Evolutionary conservation across 30 jellyfish, hydroid and myxozoan species (phyloP).

Genomic region (Chrysaora quinquecirrha): DNA sequence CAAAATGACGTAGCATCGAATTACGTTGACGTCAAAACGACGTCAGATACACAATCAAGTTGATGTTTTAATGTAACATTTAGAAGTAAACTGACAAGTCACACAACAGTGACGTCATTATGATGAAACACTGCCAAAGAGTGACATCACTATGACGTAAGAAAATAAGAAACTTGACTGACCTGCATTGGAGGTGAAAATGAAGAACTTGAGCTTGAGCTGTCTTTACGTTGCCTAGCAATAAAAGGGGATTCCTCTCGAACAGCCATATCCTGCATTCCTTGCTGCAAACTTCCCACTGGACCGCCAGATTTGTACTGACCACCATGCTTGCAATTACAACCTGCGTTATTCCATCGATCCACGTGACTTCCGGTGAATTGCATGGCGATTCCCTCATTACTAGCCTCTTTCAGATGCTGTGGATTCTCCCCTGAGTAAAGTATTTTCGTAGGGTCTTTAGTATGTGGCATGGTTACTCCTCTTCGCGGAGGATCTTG

Average conservation of each 20-base stretch:
- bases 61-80: no score
- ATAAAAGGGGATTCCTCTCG: constrained; percentile 46
- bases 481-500: constrained; percentile 86
- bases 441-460: constrained; percentile 57
- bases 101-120: no score
- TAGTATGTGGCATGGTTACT: constrained; percentile 67
- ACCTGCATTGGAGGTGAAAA: constrained; percentile 74
- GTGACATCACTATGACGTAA: no score
- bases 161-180: no score
- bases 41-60: no score
- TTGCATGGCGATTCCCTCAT: constrained; percentile 44
- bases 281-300: constrained; percentile 19
- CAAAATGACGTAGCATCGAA: no score
- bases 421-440: constrained; percentile 65
- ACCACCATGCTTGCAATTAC: constrained; percentile 53
- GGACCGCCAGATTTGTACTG: not conserved
- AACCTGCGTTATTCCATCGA: constrained; percentile 48
- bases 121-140: no score
- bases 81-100: no score
- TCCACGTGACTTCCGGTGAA: constrained; percentile 50
- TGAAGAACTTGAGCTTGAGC: constrained; percentile 93
- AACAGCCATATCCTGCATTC: constrained; percentile 26
- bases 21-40: no score
- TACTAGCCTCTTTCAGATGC: constrained; percentile 34
- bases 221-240: constrained; percentile 70